Evolutionary conservation across 2,888 invertebrate genomes (phyloP), one percentile per base, ranked within the genome.

Genomic region (Lasioglossum oenotherae): DNA sequence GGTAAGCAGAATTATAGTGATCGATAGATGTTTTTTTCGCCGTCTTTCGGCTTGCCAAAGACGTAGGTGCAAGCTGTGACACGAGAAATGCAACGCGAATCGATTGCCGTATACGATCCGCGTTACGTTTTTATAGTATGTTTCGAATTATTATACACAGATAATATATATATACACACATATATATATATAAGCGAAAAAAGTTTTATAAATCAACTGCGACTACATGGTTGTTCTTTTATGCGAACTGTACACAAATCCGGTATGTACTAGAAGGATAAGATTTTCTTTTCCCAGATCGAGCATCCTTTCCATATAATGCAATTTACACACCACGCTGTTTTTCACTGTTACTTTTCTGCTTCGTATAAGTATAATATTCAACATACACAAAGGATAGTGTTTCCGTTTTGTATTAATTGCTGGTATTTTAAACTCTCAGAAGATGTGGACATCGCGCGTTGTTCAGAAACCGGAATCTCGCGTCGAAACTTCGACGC

Each of bases 201-300:
- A 91, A 73, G 84, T 92, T 92, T 92, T 91, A 89, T 92, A 92
- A 91, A 90, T 84, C 82, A 87, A 87, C 81, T 85, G 31, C 35
- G 64, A 87, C 77, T 85, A 88, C 46, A 72, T 87, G 86, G 87
- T 88, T 90, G 86, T 91, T 74, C 82, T 90, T 88, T 84, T 91
- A 86, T 74, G 83, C 85, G 19, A 87, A 85, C 84, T 75, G 86
- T 91, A 71, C 85, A 80, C 79, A 82, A 81, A 75, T 72, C 46
- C 69, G 41, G 16, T 44, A 53, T 14, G 23, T 73, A 16, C 31
- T 49, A 23, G 35, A 69, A 14, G 19, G 67, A 23, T 35, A 35
- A 27, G 41, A n/a, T 44, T 35, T 38, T 67, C 69, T 10, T 41
- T n/a, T 31, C 44, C 76, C 16, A 78, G 44, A 3, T 19, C 5